These are phyloP conservation scores for Polypterus senegalus DNA, from an alignment of 2,113 vertebrate genomes.

Conservation along the genomic window DNA sequence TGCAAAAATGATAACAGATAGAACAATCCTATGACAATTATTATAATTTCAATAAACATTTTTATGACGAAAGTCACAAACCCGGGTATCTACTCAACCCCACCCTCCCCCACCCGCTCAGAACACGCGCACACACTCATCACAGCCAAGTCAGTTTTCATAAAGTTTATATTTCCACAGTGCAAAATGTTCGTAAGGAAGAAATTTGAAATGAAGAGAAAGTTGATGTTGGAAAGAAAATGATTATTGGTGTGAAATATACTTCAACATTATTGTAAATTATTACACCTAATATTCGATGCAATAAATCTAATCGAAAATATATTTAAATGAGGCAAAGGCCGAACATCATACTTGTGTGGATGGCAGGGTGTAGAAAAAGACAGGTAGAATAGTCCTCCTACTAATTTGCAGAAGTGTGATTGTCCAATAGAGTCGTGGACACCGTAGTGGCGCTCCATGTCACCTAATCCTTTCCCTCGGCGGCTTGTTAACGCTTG, in stretches of 20 bases:
- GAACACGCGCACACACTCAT: background rate
- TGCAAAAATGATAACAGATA: conserved; percentile 30
- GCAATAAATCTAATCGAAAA: conserved; percentile 12
- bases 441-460: conserved; percentile 37
- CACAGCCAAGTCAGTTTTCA: conserved; percentile 10
- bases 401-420: conserved; percentile 49
- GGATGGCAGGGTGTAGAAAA: conserved; percentile 17
- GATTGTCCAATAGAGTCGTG: conserved; percentile 51
- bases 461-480: conserved; percentile 80
- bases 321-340: conserved; percentile 11
- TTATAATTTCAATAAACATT: conserved; percentile 5
- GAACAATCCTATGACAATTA: conserved; percentile 24
- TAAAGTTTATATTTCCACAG: conserved; percentile 16
- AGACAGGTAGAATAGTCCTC: conserved; percentile 32
- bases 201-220: background rate
- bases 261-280: conserved; percentile 7
- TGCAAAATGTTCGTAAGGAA: conserved; percentile 22
- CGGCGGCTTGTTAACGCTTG: conserved; percentile 88
- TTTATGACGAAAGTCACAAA: no score
- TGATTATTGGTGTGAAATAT: conserved; percentile 13
- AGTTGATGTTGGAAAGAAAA: conserved; percentile 5
- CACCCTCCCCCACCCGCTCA: no score
- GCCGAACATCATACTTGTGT: background rate
- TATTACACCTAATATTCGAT: background rate
- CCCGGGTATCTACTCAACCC: no score